Percentiles rank a stretch among this genome's conserved stretches.
Evolutionary conservation across 2,888 invertebrate species (phyloP).

Genomic region (Plemyria rubiginata): DNA sequence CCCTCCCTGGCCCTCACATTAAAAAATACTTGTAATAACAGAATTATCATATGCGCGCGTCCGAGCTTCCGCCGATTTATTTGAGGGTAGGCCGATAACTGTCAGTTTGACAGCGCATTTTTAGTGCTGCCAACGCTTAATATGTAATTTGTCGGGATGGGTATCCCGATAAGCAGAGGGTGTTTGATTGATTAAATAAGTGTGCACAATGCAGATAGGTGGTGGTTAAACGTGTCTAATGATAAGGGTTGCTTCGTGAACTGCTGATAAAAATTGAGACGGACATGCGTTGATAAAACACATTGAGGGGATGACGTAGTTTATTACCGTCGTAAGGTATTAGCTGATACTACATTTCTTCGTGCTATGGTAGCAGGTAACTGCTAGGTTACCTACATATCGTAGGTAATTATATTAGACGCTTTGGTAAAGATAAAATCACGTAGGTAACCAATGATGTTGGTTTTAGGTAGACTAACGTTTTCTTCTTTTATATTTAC

Average conservation of each 20-base stretch:
- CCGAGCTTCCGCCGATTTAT: constrained; percentile 65
- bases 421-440: too few relatives aligned
- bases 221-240: constrained; percentile 67
- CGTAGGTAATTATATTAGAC: too few relatives aligned
- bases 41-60: constrained; percentile 78
- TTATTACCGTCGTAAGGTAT: not conserved
- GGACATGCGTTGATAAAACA: constrained; percentile 32
- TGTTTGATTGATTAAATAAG: constrained; percentile 82
- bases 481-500: too few relatives aligned
- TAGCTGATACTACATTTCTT: not conserved
- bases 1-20: constrained; percentile 60
- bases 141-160: constrained; percentile 82
- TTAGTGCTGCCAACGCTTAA: constrained; percentile 75
- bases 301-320: constrained; percentile 10
- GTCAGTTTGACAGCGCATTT: constrained; percentile 74
- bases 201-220: constrained; percentile 74
- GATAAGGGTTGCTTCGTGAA: constrained; percentile 57
- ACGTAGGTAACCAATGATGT: too few relatives aligned
- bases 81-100: constrained; percentile 58
- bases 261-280: constrained; percentile 40
- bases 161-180: constrained; percentile 56
- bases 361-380: not conserved
- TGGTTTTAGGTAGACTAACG: too few relatives aligned
- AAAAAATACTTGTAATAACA: constrained; percentile 78
- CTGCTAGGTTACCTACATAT: too few relatives aligned